A percentile compares a stretch with the other conserved stretches of the same genome.
Evolutionary conservation across 2,113 vertebrate genomes (phyloP).

Genomic region (Cochlearius cochlearius): DNA sequence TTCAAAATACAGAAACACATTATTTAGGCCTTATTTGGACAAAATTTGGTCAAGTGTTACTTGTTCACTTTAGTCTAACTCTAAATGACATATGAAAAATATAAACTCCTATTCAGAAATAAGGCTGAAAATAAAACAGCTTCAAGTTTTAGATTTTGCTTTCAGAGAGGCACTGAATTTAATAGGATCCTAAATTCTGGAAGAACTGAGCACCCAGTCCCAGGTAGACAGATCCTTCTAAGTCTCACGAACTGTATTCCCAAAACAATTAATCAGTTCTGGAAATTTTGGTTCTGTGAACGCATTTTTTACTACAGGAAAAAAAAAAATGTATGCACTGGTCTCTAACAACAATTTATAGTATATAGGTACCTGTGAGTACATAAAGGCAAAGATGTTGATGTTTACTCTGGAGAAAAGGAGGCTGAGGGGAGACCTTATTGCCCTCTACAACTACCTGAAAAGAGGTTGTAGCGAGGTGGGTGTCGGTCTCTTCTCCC

Average conservation of each 20-base stretch:
- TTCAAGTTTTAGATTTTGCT: neutral
- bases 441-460: too few species aligned
- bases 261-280: neutral
- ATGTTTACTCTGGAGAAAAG: neutral
- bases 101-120: neutral
- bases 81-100: neutral
- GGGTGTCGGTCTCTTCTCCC: too few species aligned
- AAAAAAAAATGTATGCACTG: neutral
- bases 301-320: neutral
- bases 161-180: neutral
- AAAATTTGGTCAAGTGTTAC: neutral
- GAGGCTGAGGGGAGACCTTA: neutral
- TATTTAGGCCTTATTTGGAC: neutral
- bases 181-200: neutral
- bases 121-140: neutral
- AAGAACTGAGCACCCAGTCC: neutral
- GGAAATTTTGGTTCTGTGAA: neutral
- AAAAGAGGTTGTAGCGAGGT: too few species aligned
- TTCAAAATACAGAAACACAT: neutral
- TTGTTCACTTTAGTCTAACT: neutral
- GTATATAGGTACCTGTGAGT: neutral
- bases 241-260: neutral
- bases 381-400: neutral
- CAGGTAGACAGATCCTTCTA: neutral
- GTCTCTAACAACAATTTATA: neutral